These are phyloP conservation scores for Meloidogyne hapla DNA, from an alignment of 1,140 invertebrate species.

Conservation along the genomic window DNA sequence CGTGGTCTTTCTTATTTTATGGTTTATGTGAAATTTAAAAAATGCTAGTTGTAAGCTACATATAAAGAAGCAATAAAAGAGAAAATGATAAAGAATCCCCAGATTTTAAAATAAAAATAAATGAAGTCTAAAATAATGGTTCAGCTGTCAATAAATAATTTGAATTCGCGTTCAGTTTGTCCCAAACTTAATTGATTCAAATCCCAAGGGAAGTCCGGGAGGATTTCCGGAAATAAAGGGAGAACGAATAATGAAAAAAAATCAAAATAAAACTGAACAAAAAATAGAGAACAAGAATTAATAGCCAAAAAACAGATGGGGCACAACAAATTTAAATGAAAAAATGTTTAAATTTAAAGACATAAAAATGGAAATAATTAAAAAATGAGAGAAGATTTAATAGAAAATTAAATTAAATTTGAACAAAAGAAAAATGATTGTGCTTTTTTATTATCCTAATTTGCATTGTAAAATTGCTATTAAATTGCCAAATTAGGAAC, in stretches of 20 bases:
- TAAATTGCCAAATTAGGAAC: too few species aligned
- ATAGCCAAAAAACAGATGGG: background rate
- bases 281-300: background rate
- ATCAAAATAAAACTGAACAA: background rate
- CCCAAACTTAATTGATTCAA: background rate
- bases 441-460: too few species aligned
- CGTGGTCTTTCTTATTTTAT: background rate
- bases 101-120: conserved; percentile 17
- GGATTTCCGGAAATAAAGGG: conserved; percentile 15
- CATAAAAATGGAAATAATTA: too few species aligned
- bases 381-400: too few species aligned
- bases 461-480: too few species aligned
- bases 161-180: background rate
- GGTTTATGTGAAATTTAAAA: background rate
- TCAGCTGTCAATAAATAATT: background rate
- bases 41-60: background rate
- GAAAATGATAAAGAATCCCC: background rate
- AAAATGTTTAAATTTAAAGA: too few species aligned
- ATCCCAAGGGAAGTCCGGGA: background rate
- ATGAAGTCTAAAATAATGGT: background rate
- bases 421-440: too few species aligned
- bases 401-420: too few species aligned
- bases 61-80: background rate
- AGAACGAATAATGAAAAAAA: background rate
- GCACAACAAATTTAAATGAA: background rate